phyloP scores from a whole-genome alignment of 2,797 vertebrate genomes.

The Falco berigora region DNA sequence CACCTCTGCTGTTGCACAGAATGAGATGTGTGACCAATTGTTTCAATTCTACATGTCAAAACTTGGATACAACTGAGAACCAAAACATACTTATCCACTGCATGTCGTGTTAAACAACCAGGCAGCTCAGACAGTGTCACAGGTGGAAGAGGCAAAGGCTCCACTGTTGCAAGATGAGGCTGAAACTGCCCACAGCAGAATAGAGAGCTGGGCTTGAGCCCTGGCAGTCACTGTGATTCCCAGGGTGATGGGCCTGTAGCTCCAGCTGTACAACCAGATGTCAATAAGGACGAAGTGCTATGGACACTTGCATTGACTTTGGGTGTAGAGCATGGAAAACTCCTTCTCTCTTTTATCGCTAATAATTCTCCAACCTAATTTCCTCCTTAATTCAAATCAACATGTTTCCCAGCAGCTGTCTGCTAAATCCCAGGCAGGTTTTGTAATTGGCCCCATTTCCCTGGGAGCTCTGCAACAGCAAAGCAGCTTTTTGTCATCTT shows the following conservation, averaged over 20 bases:
- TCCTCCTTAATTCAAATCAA: not conserved
- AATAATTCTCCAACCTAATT: conserved; percentile 2
- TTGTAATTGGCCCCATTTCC: conserved; percentile 32
- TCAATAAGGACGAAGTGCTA: not conserved
- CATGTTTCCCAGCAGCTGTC: not conserved
- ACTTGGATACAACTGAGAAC: not conserved
- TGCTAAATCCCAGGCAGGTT: conserved; percentile 22
- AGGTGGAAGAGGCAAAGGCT: not conserved
- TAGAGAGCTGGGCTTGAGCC: not conserved
- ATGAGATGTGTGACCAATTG: accelerated
- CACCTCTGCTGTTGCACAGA: not conserved
- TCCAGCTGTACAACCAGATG: not conserved
- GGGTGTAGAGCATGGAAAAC: not conserved
- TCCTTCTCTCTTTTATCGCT: not conserved
- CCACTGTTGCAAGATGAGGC: not conserved
- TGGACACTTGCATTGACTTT: not conserved
- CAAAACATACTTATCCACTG: not conserved
- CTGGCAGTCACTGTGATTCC: not conserved
- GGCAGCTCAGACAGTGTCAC: not conserved
- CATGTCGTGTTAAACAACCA: not conserved
- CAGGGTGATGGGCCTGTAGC: not conserved
- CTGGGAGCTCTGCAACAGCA: not conserved
- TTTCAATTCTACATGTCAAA: not conserved
- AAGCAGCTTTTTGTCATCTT: conserved; percentile 17
- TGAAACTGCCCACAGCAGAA: not conserved